These are phyloP conservation scores for Micropterix aruncella DNA, from an alignment of 2,888 invertebrate species.

Conservation along the genomic window DNA sequence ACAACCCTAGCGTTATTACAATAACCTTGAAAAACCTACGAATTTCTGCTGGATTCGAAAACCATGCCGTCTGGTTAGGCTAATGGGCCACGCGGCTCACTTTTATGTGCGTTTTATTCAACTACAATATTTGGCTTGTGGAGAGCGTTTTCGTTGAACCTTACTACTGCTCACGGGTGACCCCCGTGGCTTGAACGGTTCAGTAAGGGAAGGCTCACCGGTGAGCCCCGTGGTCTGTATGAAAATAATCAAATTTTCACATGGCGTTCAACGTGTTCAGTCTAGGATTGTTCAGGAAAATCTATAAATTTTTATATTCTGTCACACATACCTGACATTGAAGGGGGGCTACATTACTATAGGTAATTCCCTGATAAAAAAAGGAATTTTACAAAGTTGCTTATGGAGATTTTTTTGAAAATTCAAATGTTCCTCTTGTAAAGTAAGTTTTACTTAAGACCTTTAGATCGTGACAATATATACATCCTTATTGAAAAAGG, in stretches of 20 bases:
- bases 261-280: constrained; percentile 8
- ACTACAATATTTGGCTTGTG: constrained; percentile 2
- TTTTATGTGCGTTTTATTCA: constrained; percentile 2
- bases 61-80: constrained; percentile 2
- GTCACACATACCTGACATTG: neutral
- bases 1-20: too few species aligned
- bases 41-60: constrained; percentile 4
- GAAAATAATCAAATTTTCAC: constrained; percentile 2
- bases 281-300: too few species aligned
- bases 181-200: constrained; percentile 5
- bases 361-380: too few species aligned
- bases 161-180: constrained; percentile 11
- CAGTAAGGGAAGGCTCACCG: constrained; percentile 3
- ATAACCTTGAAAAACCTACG: too few species aligned
- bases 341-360: too few species aligned
- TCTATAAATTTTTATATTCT: neutral
- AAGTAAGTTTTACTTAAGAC: too few species aligned
- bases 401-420: too few species aligned
- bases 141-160: constrained; percentile 3
- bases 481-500: too few species aligned
- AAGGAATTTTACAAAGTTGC: too few species aligned
- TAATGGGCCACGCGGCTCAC: constrained; percentile 4
- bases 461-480: too few species aligned
- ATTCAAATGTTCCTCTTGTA: too few species aligned
- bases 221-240: constrained; percentile 5